These are phyloP conservation scores for Chanos chanos DNA, from an alignment of 2,797 vertebrate species.

Conservation along the genomic window DNA sequence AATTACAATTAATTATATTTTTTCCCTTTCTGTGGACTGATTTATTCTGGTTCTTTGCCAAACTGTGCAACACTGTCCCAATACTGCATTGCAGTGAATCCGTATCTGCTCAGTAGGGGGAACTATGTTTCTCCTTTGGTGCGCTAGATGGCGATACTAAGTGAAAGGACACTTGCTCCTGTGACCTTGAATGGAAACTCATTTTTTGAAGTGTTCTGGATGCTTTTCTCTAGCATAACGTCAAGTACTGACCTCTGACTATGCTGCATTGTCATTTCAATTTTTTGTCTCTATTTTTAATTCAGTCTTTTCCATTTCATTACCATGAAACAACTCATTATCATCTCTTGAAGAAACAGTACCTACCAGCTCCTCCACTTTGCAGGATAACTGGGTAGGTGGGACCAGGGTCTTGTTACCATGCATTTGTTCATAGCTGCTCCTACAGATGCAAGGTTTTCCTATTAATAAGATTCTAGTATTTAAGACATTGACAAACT, in stretches of 20 bases:
- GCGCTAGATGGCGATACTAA: conserved; percentile 67
- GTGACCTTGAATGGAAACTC: not conserved
- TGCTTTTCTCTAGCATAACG: not conserved
- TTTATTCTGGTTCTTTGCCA: conserved; percentile 34
- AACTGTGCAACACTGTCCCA: conserved; percentile 38
- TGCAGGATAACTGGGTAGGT: conserved; percentile 66
- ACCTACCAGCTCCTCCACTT: no score
- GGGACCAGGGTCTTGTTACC: no score
- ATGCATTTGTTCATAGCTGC: no score
- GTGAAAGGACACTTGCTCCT: conserved; percentile 24
- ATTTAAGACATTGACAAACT: no score
- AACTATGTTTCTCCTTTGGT: conserved; percentile 28
- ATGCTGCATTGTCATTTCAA: not conserved
- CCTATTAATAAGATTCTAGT: no score
- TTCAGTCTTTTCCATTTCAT: no score
- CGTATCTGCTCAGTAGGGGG: conserved; percentile 19
- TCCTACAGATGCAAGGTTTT: conserved; percentile 19
- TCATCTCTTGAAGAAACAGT: conserved; percentile 52
- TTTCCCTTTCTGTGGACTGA: conserved; percentile 13
- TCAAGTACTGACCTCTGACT: not conserved
- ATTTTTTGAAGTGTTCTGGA: conserved; percentile 11
- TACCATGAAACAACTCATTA: conserved; percentile 55
- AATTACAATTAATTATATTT: not conserved
- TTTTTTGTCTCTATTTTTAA: not conserved
- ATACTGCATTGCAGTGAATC: conserved; percentile 75